Percentiles rank a stretch among this genome's conserved stretches.
phyloP scores from a whole-genome alignment of 2,797 vertebrate genomes.

The Mycteria americana region DNA sequence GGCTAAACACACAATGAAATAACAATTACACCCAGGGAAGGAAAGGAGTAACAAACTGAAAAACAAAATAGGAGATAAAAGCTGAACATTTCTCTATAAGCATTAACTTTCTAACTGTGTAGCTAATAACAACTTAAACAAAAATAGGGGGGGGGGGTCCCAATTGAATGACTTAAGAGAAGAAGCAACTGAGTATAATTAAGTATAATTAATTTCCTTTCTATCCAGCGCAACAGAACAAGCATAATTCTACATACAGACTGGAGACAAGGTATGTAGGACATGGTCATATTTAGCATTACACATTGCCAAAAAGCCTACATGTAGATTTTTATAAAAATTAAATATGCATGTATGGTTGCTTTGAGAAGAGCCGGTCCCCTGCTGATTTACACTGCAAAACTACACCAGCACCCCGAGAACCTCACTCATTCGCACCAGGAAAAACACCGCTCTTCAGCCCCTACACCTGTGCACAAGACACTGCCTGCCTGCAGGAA shows the following conservation, averaged over 20 bases:
- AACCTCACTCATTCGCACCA: neutral
- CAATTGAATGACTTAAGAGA: neutral
- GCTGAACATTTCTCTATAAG: neutral
- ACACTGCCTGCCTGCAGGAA: neutral
- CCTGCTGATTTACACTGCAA: neutral
- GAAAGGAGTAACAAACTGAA: neutral
- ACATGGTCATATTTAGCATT: neutral
- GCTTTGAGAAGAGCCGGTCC: neutral
- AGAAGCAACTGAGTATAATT: neutral
- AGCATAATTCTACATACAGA: neutral
- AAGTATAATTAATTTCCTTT: neutral
- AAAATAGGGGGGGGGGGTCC: no score
- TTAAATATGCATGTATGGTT: rapidly evolving
- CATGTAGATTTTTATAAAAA: neutral
- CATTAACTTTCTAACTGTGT: neutral
- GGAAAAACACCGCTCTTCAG: neutral
- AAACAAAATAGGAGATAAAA: neutral
- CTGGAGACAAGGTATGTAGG: neutral
- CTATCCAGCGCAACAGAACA: neutral
- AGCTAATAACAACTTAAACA: neutral
- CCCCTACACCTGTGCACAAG: neutral
- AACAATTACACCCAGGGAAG: neutral
- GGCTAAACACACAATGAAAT: neutral
- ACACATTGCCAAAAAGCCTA: neutral
- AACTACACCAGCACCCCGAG: neutral